Base-by-base conservation (phyloP, 2,888 invertebrate species). In the Trissonchulus latispiculum region DNA sequence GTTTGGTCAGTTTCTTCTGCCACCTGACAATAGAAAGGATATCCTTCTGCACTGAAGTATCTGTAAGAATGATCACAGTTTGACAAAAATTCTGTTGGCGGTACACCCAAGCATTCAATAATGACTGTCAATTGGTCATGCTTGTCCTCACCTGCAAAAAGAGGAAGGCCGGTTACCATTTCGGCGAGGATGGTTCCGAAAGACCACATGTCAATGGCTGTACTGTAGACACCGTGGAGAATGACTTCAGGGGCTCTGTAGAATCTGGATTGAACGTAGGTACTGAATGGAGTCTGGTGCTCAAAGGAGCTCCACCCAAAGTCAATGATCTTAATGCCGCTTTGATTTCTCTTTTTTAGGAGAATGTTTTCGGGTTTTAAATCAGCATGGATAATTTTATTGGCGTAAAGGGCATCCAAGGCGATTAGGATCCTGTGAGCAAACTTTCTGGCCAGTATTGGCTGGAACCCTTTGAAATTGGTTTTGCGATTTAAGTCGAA, bases 311-410 rank as follows among this genome's bases (percentile, higher is more conserved):
- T 95, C 78, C 95, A 95, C 79, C 96, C 96, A 87, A 96, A 96
- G 87, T 96, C 96, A 85, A 96, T 96, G 77, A 96, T 72, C 90
- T 96, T 96, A 81, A 96, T 93, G 77, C 95, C 95, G 83, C 94
- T 95, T 81, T 95, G 90, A 78, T 95, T 95, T 85, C 94, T 94
- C 85, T 96, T 95, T 85, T 96, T 96, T 77, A 96, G 88, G 80
- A 96, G 87, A 79, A 96, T 93, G 86, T 96, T 96, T 86, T 96
- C 96, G 70, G 96, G 96, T 86, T 96, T 96, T 91, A 96, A 92
- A 88, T 96, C 96, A 88, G 95, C 96, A 87, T 96, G 96, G 80
- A 96, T 95, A 82, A 96, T 96, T 86, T 93, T 91, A 86, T 93
- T 94, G 84, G 91, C 90, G 85, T 90, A 89, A 75, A 96, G 87